These are phyloP conservation scores for Nudaria mundana DNA, from an alignment of 2,888 invertebrate genomes.

Conservation along the genomic window DNA sequence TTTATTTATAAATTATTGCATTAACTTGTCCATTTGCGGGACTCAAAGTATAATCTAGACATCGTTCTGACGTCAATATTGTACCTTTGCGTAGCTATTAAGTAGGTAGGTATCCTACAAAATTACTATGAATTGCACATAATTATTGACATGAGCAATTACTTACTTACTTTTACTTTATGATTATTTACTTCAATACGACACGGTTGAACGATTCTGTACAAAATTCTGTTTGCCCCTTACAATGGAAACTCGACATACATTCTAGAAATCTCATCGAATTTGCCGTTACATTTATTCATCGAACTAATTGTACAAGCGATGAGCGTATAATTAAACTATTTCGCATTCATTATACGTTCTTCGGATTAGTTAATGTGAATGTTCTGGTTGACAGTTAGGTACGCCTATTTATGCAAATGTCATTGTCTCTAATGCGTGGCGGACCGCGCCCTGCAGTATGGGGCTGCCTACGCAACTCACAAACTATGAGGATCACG, in stretches of 20 bases:
- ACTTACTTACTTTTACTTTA: too few species aligned
- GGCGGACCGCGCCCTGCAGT: constrained; percentile 60
- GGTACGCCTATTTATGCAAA: constrained; percentile 76
- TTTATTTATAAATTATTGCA: constrained; percentile 55
- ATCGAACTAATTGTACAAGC: constrained; percentile 42
- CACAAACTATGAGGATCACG: constrained; percentile 48
- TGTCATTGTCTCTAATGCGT: constrained; percentile 76
- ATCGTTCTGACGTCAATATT: too few species aligned
- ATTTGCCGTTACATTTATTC: constrained; percentile 21
- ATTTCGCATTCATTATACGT: constrained; percentile 63
- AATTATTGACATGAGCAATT: too few species aligned
- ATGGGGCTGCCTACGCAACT: constrained; percentile 62
- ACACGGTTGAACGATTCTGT: too few species aligned
- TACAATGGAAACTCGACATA: not conserved
- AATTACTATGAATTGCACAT: too few species aligned
- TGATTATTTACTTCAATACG: too few species aligned
- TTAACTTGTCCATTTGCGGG: constrained; percentile 53
- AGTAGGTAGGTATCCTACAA: too few species aligned
- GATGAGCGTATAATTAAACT: constrained; percentile 52
- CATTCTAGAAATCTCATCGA: constrained; percentile 6
- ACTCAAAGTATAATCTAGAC: too few species aligned
- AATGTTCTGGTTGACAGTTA: constrained; percentile 75
- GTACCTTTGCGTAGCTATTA: too few species aligned
- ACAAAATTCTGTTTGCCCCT: too few species aligned
- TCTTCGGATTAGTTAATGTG: constrained; percentile 70